These are phyloP conservation scores for Drosophila algonquin DNA, from an alignment of 2,888 invertebrate species.

Conservation along the genomic window DNA sequence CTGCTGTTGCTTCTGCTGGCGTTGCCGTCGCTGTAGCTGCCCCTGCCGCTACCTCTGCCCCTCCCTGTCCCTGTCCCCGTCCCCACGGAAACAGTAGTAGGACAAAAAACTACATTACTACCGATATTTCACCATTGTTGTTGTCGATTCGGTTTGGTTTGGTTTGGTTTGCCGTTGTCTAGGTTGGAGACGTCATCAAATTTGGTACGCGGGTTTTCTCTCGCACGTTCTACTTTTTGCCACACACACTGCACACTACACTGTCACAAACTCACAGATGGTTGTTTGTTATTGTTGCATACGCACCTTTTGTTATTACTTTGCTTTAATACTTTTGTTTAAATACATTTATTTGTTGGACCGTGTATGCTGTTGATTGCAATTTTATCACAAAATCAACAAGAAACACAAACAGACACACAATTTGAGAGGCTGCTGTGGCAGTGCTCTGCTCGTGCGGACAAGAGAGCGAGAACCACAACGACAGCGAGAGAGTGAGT, in stretches of 20 bases:
- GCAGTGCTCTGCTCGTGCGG: conserved; percentile 37
- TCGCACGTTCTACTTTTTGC: conserved; percentile 65
- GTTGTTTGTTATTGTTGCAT: conserved; percentile 50
- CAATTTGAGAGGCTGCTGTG: conserved; percentile 39
- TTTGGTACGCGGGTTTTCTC: conserved; percentile 72
- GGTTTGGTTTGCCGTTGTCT: neutral
- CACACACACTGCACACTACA: conserved; percentile 28
- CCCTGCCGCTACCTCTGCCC: neutral
- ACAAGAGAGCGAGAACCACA: conserved; percentile 43
- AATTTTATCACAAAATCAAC: conserved; percentile 79
- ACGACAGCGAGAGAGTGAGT: conserved; percentile 38
- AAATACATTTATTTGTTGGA: conserved; percentile 44
- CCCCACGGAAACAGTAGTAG: conserved; percentile 14
- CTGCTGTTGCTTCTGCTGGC: conserved; percentile 1
- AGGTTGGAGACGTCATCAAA: conserved; percentile 75
- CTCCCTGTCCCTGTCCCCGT: conserved; percentile 1
- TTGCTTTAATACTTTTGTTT: conserved; percentile 42
- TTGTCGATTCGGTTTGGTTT: conserved; percentile 37
- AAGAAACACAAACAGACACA: conserved; percentile 58
- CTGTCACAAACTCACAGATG: conserved; percentile 29
- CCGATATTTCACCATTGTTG: conserved; percentile 51
- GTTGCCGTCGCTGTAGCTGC: conserved; percentile 6
- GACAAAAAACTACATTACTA: conserved; percentile 30
- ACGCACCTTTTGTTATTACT: conserved; percentile 65
- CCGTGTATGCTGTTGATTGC: conserved; percentile 65